Conservation (phyloP, 2,888 invertebrate species). For the Arge pagana region DNA sequence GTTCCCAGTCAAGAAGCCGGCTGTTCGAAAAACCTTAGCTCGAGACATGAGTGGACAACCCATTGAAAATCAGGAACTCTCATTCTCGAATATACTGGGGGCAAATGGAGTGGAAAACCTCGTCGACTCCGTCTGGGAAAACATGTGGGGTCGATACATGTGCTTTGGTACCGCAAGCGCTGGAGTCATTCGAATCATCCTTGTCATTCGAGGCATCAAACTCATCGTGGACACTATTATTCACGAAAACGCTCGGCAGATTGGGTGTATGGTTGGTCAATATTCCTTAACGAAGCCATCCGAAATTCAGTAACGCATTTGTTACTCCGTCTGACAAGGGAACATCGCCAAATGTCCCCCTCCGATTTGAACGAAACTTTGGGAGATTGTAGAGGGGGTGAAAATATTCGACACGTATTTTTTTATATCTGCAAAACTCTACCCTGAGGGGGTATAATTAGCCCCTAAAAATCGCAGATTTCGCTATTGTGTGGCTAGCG, state of each 20-base stretch:
- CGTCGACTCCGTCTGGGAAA: conserved; percentile 4
- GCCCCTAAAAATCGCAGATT: too few relatives aligned
- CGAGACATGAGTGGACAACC: too few relatives aligned
- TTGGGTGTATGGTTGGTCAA: conserved; percentile 6
- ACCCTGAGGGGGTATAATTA: too few relatives aligned
- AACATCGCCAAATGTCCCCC: too few relatives aligned
- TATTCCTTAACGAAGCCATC: conserved; percentile 5
- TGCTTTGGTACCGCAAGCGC: conserved; percentile 27
- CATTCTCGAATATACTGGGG: background rate
- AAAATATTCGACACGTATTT: too few relatives aligned
- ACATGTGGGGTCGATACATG: conserved; percentile 19
- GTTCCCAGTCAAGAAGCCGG: background rate
- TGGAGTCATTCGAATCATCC: conserved; percentile 20
- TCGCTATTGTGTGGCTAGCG: too few relatives aligned
- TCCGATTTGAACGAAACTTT: too few relatives aligned
- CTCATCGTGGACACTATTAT: conserved; percentile 8
- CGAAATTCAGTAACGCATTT: conserved; percentile 5
- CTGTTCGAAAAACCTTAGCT: background rate
- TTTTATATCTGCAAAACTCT: too few relatives aligned
- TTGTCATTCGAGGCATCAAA: conserved; percentile 19
- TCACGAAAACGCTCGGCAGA: background rate
- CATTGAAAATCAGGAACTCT: too few relatives aligned
- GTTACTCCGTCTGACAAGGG: background rate
- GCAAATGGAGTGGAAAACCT: conserved; percentile 6
- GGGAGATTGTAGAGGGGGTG: too few relatives aligned